Percentiles rank a stretch among this genome's conserved stretches.
Evolutionary conservation across 2,888 invertebrate species (phyloP).

Genomic region (Hypomecis atomaria): DNA sequence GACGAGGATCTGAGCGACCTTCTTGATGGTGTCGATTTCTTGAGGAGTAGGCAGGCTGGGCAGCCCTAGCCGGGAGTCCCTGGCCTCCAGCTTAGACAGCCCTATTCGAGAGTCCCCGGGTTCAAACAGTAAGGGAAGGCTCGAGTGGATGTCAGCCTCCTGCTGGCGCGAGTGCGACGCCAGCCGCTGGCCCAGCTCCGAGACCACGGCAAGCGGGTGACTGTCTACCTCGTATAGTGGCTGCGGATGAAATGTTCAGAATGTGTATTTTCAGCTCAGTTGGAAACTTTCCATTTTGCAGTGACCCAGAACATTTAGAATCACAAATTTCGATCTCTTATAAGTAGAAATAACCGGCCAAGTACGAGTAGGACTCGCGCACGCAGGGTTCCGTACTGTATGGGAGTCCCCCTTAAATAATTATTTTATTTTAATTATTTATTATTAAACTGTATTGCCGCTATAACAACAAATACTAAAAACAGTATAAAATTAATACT

Average conservation of each 20-base stretch:
- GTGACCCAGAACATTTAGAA: too few relatives aligned
- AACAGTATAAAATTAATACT: too few relatives aligned
- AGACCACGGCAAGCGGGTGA: slow-evolving; percentile 48
- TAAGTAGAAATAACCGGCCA: too few relatives aligned
- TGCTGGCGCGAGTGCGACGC: slow-evolving; percentile 50
- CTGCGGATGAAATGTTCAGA: slow-evolving; percentile 18
- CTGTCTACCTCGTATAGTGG: slow-evolving; percentile 41
- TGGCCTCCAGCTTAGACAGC: background rate
- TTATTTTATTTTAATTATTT: too few relatives aligned
- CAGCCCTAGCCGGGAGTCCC: slow-evolving; percentile 53
- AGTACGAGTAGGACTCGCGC: too few relatives aligned
- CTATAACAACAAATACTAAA: too few relatives aligned
- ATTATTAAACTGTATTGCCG: too few relatives aligned
- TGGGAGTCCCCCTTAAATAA: too few relatives aligned
- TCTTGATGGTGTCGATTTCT: slow-evolving; percentile 71
- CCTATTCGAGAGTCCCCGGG: background rate
- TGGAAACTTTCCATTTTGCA: too few relatives aligned
- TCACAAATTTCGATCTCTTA: too few relatives aligned
- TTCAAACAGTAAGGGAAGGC: too few relatives aligned
- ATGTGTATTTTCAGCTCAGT: background rate
- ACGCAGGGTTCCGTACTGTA: too few relatives aligned
- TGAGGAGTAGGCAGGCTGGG: slow-evolving; percentile 56
- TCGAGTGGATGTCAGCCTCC: slow-evolving; percentile 17
- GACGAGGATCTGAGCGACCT: slow-evolving; percentile 72
- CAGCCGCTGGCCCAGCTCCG: slow-evolving; percentile 54